Conservation (phyloP, 2,797 vertebrate species). For the Falco peregrinus region DNA sequence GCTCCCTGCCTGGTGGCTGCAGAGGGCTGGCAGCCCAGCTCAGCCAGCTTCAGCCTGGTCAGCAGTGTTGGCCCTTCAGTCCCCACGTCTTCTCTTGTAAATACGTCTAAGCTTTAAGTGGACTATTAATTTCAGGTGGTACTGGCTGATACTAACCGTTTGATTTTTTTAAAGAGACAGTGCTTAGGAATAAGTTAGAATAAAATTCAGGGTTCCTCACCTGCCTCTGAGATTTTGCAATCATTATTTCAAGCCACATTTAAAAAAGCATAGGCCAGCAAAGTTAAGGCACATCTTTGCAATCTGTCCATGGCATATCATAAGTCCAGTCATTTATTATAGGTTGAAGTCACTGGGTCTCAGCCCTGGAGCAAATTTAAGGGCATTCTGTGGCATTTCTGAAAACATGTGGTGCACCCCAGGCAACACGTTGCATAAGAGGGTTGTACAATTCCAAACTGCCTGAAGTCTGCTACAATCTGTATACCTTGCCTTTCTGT, state of each 20-base stretch:
- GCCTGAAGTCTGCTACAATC: not conserved
- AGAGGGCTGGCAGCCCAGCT: not conserved
- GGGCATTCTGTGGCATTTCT: slow-evolving; percentile 11
- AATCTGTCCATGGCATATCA: not conserved
- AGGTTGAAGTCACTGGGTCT: not conserved
- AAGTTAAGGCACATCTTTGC: not conserved
- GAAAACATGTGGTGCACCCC: not conserved
- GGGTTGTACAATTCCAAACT: slow-evolving; percentile 10
- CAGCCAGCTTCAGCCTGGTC: not conserved
- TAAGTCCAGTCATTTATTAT: not conserved
- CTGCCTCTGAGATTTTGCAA: not conserved
- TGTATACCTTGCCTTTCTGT: not conserved
- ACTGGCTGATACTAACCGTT: not conserved
- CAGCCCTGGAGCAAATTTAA: not conserved
- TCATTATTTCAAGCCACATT: not conserved
- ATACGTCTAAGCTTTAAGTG: not conserved
- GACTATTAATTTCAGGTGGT: not conserved
- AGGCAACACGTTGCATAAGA: slow-evolving; percentile 22
- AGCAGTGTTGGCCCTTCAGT: not conserved
- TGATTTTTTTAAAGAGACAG: not conserved
- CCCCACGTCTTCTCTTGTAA: not conserved
- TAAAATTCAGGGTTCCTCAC: not conserved
- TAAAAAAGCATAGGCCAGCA: not conserved
- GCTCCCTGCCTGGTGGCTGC: not conserved
- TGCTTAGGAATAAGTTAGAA: not conserved